Base-by-base conservation (phyloP, 2,888 invertebrate species). In the Cremastinae sp. region DNA sequence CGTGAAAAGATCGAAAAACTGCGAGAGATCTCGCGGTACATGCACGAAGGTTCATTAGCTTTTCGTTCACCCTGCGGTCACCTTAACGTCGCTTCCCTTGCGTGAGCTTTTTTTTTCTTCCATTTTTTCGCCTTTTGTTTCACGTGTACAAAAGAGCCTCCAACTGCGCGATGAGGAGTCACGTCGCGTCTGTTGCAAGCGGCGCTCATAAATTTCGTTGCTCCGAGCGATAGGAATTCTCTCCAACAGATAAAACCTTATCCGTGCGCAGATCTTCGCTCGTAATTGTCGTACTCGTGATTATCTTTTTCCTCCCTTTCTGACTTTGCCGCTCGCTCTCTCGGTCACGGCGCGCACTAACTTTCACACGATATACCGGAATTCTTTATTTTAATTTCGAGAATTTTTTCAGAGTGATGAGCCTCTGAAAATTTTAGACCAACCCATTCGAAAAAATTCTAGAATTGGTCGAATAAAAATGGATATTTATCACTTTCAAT, bases 31-130 rank as follows among this genome's bases (percentile, higher is more conserved):
- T 37, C 45, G 37, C n/a, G 12, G 49, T 20, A 3, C 14, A 37
- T 51, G 37, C 53, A 65, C 53, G 39, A 53, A 55, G 71, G 75
- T 76, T 76, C 75, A 72, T 76, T 72, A 76, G 68, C 72, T 65
- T 65, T 68, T 71, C 56, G 66, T 62, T 72, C 45, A 39, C 14
- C 62, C 45, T 47, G 28, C 28, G 14, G 58, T 66, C 56, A 37
- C 37, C 35, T 41, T 16, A 16, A 28, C 53, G 22, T 2, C 28
- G 16, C n/a, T 47, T 69, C 62, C 68, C 74, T 56, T 62, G 71
- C 55, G 41, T 12, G 58, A 51, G 64, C 35, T 53, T 28, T 28
- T 12, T 47, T 49, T 39, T 51, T 14, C 22, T 28, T 18, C 49
- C 37, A 1, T 37, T 49, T 2, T 5, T 41, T 5, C 28, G 28